These are phyloP conservation scores for Drosophila arizonae DNA, from an alignment of 1,140 invertebrate species.

Conservation along the genomic window DNA sequence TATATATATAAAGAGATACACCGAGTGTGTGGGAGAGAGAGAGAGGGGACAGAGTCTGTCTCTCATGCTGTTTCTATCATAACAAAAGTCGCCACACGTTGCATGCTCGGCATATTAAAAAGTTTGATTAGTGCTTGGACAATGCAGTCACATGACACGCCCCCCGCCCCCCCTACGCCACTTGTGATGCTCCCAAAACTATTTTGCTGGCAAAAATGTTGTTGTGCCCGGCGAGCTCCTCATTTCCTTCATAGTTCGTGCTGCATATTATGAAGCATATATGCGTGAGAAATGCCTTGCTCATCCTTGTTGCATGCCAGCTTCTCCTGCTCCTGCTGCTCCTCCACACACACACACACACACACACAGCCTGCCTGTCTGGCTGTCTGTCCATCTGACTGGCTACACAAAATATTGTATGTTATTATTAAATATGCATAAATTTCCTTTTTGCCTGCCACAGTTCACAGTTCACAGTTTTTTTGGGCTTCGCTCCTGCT, in stretches of 20 bases:
- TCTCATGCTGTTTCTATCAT: slow-evolving; percentile 35
- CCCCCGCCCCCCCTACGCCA: not conserved
- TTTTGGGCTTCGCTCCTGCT: slow-evolving; percentile 10
- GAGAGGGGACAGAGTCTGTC: not conserved
- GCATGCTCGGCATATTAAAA: slow-evolving; percentile 74
- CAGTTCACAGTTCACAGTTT: not conserved
- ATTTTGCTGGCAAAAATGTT: slow-evolving; percentile 63
- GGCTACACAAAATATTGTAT: slow-evolving; percentile 51
- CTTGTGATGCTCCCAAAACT: slow-evolving; percentile 47
- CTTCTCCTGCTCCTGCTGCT: slow-evolving; percentile 5
- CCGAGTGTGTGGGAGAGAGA: not conserved
- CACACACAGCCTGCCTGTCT: not conserved
- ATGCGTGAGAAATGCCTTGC: slow-evolving; percentile 79
- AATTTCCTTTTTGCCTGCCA: slow-evolving; percentile 69
- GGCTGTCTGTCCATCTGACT: slow-evolving; percentile 8
- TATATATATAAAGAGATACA: slow-evolving; percentile 12
- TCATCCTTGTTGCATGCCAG: slow-evolving; percentile 42
- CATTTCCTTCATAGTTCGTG: slow-evolving; percentile 36
- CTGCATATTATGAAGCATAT: slow-evolving; percentile 65
- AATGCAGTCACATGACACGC: slow-evolving; percentile 19
- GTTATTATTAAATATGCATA: slow-evolving; percentile 81
- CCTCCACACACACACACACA: slow-evolving; percentile 7
- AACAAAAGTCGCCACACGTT: slow-evolving; percentile 75
- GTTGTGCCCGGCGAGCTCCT: slow-evolving; percentile 2
- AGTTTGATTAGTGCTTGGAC: slow-evolving; percentile 72